phyloP scores from a whole-genome alignment of 1,140 invertebrate species.

The Atta texana region DNA sequence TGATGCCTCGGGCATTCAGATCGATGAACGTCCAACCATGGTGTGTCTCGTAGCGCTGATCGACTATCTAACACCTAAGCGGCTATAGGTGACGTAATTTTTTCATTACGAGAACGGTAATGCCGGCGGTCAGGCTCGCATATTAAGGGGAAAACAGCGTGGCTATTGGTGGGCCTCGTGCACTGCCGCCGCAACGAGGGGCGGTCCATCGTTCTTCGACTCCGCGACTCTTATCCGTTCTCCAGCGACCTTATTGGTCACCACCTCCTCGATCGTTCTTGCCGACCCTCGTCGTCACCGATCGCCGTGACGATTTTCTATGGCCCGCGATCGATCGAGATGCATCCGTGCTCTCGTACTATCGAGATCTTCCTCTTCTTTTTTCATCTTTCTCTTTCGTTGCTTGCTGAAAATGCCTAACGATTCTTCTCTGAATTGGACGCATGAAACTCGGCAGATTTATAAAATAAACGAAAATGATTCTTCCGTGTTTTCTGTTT shows the following conservation, averaged over 20 bases:
- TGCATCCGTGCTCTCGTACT: constrained; percentile 2
- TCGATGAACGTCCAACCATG: constrained; percentile 19
- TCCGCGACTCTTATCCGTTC: constrained; percentile 74
- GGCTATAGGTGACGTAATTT: constrained; percentile 54
- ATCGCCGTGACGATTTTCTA: constrained; percentile 49
- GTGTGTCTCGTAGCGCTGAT: constrained; percentile 25
- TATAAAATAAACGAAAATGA: neutral
- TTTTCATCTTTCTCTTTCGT: neutral
- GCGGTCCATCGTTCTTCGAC: constrained; percentile 76
- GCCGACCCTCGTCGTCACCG: constrained; percentile 41
- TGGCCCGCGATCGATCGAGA: constrained; percentile 30
- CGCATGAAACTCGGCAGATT: neutral
- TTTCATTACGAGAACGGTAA: constrained; percentile 61
- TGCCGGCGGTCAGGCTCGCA: constrained; percentile 66
- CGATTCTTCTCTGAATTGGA: neutral
- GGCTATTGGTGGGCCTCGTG: constrained; percentile 71
- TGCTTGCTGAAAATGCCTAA: neutral
- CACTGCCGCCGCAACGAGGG: constrained; percentile 66
- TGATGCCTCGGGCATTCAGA: constrained; percentile 31
- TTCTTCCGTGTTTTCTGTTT: constrained; percentile 13
- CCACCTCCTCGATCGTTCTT: constrained; percentile 73
- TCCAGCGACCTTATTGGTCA: constrained; percentile 78
- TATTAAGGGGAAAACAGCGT: constrained; percentile 76
- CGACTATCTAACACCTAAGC: constrained; percentile 43
- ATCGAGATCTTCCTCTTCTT: constrained; percentile 32